These are phyloP conservation scores for Apis mellifera DNA, from an alignment of 1,140 invertebrate species.

Conservation along the genomic window Amel_HAv3.1 CM009933.2:3254001-3254500, in stretches of 20 bases:
- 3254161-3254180: not conserved
- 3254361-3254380: conserved; percentile 17
- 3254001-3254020: no score
- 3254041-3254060: no score
- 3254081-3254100: no score
- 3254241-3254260: not conserved
- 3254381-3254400: conserved; percentile 30
- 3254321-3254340: not conserved
- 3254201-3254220: not conserved
- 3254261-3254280: not conserved
- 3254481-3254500: conserved; percentile 10
- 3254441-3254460: no score
- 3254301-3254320: conserved; percentile 18
- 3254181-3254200: not conserved
- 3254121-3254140: no score
- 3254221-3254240: not conserved
- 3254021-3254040: no score
- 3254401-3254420: conserved; percentile 35
- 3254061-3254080: no score
- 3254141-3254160: no score
- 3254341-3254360: conserved; percentile 34
- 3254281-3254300: not conserved
- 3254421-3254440: conserved; percentile 1
- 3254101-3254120: no score
- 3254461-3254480: not conserved